These are phyloP conservation scores for Acestrorhynchus altus DNA, from an alignment of 2,797 vertebrate genomes.

Conservation along the genomic window DNA sequence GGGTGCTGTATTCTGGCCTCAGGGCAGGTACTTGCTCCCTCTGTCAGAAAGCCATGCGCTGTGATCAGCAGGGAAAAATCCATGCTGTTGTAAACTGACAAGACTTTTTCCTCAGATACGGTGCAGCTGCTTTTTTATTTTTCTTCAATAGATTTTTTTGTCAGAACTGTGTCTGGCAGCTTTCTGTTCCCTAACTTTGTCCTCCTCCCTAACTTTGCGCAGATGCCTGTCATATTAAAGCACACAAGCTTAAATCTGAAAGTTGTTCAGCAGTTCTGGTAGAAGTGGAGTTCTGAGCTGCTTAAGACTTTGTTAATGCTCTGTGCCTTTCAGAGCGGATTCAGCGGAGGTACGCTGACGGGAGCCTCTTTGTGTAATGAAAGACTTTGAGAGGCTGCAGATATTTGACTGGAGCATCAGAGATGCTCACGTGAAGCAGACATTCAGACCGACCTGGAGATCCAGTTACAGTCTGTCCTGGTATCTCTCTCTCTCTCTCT, in stretches of 20 bases:
- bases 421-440: background rate
- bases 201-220: background rate
- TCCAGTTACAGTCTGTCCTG: too few species aligned
- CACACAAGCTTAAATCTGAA: constrained; percentile 10
- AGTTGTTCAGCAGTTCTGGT: constrained; percentile 10
- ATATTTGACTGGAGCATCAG: constrained; percentile 16
- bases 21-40: constrained; percentile 29
- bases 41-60: constrained; percentile 30
- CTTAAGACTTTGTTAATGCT: constrained; percentile 37
- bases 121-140: too few species aligned
- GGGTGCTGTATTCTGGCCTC: constrained; percentile 39
- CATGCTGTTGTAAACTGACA: constrained; percentile 20
- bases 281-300: constrained; percentile 29
- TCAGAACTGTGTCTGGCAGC: constrained; percentile 2
- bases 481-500: constrained; percentile 34
- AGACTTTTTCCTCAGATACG: background rate
- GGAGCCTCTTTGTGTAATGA: background rate
- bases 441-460: background rate
- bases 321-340: constrained; percentile 17
- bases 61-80: constrained; percentile 20
- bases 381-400: background rate
- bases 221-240: constrained; percentile 34
- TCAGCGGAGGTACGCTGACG: constrained; percentile 1
- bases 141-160: background rate
- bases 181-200: constrained; percentile 1